phyloP scores from a whole-genome alignment of 2,797 vertebrate species.

The Erethizon dorsatum region DNA sequence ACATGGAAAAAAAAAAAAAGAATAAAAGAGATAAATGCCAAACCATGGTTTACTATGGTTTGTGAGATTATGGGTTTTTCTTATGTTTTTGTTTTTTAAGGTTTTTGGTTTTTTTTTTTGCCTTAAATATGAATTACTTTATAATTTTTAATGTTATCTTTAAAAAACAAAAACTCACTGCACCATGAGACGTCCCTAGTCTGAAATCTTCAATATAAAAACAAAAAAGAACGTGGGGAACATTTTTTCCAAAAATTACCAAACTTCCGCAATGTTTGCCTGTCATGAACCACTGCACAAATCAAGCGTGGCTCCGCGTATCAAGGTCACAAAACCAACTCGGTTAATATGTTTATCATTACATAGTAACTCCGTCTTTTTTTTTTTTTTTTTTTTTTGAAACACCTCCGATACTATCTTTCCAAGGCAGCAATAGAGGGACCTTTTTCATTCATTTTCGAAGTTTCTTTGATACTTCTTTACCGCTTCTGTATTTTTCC shows the following conservation, averaged over 20 bases:
- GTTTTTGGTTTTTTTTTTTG: constrained; percentile 15
- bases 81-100: constrained; percentile 27
- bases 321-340: constrained; percentile 85
- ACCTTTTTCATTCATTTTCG: constrained; percentile 77
- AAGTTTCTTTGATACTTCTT: constrained; percentile 63
- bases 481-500: constrained; percentile 76
- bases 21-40: constrained; percentile 57
- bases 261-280: constrained; percentile 74
- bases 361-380: constrained; percentile 78
- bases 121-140: constrained; percentile 66
- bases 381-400: neutral
- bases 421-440: constrained; percentile 71
- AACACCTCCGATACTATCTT: constrained; percentile 79
- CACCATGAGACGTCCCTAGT: neutral
- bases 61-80: neutral
- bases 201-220: constrained; percentile 56
- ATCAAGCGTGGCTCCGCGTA: constrained; percentile 61
- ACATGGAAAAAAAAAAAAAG: constrained; percentile 36
- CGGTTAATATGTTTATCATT: constrained; percentile 86
- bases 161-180: neutral
- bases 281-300: constrained; percentile 68
- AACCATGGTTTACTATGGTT: constrained; percentile 13
- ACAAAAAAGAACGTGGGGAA: neutral
- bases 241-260: constrained; percentile 72
- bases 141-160: constrained; percentile 39